phyloP scores from a whole-genome alignment of 2,113 vertebrate genomes.

The Prionailurus bengalensis region DNA sequence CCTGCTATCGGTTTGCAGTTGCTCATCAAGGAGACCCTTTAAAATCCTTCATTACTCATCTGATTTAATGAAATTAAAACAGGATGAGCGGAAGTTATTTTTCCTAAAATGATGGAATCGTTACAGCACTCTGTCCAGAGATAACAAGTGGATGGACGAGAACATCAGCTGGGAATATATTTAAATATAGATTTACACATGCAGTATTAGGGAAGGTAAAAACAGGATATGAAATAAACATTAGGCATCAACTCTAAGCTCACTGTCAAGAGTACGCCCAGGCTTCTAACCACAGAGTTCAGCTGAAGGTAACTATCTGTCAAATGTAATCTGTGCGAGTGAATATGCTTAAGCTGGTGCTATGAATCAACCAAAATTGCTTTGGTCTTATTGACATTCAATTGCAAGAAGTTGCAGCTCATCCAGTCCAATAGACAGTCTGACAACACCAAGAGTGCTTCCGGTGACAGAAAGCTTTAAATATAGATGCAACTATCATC shows the following conservation, averaged over 20 bases:
- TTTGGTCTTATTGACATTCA: slow-evolving; percentile 93
- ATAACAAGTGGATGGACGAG: slow-evolving; percentile 83
- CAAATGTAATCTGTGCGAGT: slow-evolving; percentile 90
- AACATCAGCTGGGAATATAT: slow-evolving; percentile 86
- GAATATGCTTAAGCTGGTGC: slow-evolving; percentile 90
- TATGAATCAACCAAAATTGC: slow-evolving; percentile 92
- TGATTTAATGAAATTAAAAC: slow-evolving; percentile 82
- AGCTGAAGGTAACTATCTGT: slow-evolving; percentile 93
- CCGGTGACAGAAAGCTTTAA: slow-evolving; percentile 89
- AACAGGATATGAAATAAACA: slow-evolving; percentile 92
- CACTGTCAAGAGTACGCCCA: slow-evolving; percentile 89
- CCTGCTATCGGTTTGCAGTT: not conserved
- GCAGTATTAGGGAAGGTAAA: slow-evolving; percentile 85
- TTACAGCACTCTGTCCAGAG: slow-evolving; percentile 78
- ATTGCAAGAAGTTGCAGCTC: slow-evolving; percentile 89
- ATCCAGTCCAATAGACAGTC: slow-evolving; percentile 88
- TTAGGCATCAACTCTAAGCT: slow-evolving; percentile 90
- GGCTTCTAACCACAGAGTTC: slow-evolving; percentile 90
- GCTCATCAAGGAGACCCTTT: slow-evolving; percentile 9
- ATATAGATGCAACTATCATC: slow-evolving; percentile 90
- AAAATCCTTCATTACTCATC: slow-evolving; percentile 58
- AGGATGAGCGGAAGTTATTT: not conserved
- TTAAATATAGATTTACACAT: slow-evolving; percentile 88
- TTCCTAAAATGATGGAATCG: slow-evolving; percentile 81
- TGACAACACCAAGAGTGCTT: slow-evolving; percentile 88